Percentiles rank a stretch among this genome's conserved stretches.
phyloP scores from a whole-genome alignment of 2,888 invertebrate genomes.

The Diogma glabrata region DNA sequence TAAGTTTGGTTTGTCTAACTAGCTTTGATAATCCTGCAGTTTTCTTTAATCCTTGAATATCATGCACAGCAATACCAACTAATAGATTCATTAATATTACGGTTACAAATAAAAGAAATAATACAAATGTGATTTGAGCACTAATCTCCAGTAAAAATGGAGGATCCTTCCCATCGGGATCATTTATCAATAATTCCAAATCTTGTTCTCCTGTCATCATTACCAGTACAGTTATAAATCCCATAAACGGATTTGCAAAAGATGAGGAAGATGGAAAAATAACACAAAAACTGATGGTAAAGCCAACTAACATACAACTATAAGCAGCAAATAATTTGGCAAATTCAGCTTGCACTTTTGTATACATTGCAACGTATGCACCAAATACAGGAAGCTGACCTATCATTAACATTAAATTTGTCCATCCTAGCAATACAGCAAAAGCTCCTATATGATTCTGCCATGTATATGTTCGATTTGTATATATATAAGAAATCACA shows the following conservation, averaged over 20 bases:
- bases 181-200: constrained; percentile 61
- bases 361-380: constrained; percentile 84
- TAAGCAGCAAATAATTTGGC: constrained; percentile 77
- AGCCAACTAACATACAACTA: constrained; percentile 72
- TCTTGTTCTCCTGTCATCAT: constrained; percentile 86
- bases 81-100: constrained; percentile 76
- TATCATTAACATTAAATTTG: constrained; percentile 82
- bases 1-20: constrained; percentile 75
- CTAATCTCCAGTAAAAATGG: constrained; percentile 66
- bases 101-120: constrained; percentile 72
- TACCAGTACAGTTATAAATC: constrained; percentile 70
- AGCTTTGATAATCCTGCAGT: constrained; percentile 74
- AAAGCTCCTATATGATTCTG: constrained; percentile 81
- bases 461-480: constrained; percentile 66
- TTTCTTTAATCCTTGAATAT: constrained; percentile 75
- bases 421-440: constrained; percentile 76
- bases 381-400: constrained; percentile 81
- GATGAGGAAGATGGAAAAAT: constrained; percentile 74
- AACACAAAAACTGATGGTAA: constrained; percentile 79
- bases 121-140: constrained; percentile 68
- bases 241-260: constrained; percentile 74
- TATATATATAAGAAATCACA: constrained; percentile 69
- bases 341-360: constrained; percentile 76
- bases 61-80: constrained; percentile 79
- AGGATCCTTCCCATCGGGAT: constrained; percentile 64